Conservation (phyloP, 2,888 invertebrate species). For the Lasioglossum oenotherae region DNA sequence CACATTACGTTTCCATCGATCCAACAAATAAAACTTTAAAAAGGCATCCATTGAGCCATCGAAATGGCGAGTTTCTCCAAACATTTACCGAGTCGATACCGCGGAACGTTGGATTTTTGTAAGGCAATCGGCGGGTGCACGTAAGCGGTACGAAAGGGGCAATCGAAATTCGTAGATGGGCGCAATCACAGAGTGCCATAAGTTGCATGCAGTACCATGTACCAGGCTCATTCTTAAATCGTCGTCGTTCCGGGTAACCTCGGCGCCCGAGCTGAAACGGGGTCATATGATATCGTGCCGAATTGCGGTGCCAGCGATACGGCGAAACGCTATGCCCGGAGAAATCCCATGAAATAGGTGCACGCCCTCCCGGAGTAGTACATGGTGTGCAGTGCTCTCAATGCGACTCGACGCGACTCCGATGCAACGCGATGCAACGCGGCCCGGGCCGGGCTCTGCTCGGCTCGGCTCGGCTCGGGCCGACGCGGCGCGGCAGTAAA, state of each 20-base stretch:
- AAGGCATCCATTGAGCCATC: background rate
- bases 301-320: slow-evolving; percentile 59
- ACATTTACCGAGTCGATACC: background rate
- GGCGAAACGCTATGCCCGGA: slow-evolving; percentile 13
- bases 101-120: background rate
- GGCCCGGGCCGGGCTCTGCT: background rate
- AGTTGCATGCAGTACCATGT: slow-evolving; percentile 41
- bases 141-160: slow-evolving; percentile 11
- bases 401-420: slow-evolving; percentile 12
- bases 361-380: slow-evolving; percentile 35
- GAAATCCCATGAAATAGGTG: slow-evolving; percentile 80
- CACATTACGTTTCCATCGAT: background rate
- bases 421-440: background rate
- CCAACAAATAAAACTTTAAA: background rate
- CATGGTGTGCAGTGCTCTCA: background rate
- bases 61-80: background rate
- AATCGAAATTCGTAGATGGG: slow-evolving; percentile 37
- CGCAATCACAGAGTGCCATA: slow-evolving; percentile 57
- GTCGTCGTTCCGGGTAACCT: slow-evolving; percentile 20
- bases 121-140: background rate
- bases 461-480: background rate
- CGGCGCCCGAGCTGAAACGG: slow-evolving; percentile 16
- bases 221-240: slow-evolving; percentile 56
- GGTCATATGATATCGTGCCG: slow-evolving; percentile 56
- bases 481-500: slow-evolving; percentile 73